Conservation (phyloP, 2,113 vertebrate species). For the Cairina moschata region DNA sequence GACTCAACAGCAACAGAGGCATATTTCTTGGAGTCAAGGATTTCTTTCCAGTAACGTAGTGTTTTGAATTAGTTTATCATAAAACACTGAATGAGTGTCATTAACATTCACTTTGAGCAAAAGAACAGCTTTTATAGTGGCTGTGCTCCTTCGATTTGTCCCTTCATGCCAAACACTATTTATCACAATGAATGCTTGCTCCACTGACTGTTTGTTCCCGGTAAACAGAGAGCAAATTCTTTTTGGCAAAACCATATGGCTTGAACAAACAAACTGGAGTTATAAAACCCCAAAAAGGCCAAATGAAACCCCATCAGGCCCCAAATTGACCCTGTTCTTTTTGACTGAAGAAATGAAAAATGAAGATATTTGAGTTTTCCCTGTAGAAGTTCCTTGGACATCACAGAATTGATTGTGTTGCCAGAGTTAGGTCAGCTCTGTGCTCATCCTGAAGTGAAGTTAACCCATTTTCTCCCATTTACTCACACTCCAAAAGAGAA, state of each 20-base stretch:
- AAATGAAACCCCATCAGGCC: background rate
- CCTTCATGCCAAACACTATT: slow-evolving; percentile 31
- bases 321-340: background rate
- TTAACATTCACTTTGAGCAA: slow-evolving; percentile 29
- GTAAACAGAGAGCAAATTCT: slow-evolving; percentile 45
- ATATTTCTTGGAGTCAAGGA: slow-evolving; percentile 14
- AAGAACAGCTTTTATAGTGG: slow-evolving; percentile 26
- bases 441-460: background rate
- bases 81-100: background rate
- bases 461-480: background rate
- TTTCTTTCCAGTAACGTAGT: slow-evolving; percentile 1
- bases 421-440: background rate
- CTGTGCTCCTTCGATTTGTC: background rate
- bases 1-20: slow-evolving; percentile 8
- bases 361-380: background rate
- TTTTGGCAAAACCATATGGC: slow-evolving; percentile 38
- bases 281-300: background rate
- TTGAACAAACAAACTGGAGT: slow-evolving; percentile 22
- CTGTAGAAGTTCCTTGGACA: background rate
- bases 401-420: background rate
- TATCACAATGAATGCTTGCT: slow-evolving; percentile 30
- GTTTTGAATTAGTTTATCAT: slow-evolving; percentile 43
- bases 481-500: background rate
- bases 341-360: background rate
- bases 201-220: slow-evolving; percentile 6